Percentiles rank a stretch among this genome's conserved stretches.
phyloP scores from a whole-genome alignment of 2,888 invertebrate species.

The Ectropis crepuscularia region DNA sequence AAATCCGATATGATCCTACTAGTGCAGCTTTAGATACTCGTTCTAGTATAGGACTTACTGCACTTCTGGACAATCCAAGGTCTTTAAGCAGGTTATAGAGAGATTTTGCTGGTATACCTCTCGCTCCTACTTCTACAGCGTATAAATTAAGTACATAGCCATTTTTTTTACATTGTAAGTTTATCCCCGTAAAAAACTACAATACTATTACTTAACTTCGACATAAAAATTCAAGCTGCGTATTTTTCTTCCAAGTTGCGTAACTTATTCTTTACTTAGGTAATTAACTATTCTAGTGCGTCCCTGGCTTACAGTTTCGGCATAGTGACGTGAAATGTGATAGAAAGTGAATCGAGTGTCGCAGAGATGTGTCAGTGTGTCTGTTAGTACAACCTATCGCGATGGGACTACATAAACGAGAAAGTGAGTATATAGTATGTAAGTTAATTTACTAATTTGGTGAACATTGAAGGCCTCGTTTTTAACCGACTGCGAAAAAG shows the following conservation, averaged over 20 bases:
- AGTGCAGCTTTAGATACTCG: too few relatives aligned
- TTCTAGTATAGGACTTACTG: too few relatives aligned
- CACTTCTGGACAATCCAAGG: too few relatives aligned
- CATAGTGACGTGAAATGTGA: conserved; percentile 59
- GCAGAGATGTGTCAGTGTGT: conserved; percentile 49
- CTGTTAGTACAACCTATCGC: conserved; percentile 48
- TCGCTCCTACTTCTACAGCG: too few relatives aligned
- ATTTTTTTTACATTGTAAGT: too few relatives aligned
- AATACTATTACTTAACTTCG: neutral
- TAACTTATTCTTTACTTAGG: conserved; percentile 15
- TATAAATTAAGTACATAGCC: too few relatives aligned
- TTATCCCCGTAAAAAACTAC: too few relatives aligned
- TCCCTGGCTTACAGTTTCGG: conserved; percentile 33
- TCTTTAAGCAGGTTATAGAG: too few relatives aligned
- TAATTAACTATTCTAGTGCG: conserved; percentile 26
- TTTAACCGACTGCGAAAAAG: too few relatives aligned
- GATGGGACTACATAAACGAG: conserved; percentile 76
- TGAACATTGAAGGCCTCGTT: too few relatives aligned
- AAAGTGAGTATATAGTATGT: conserved; percentile 66
- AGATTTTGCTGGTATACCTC: too few relatives aligned
- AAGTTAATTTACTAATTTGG: neutral
- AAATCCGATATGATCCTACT: too few relatives aligned
- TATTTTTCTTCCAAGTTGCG: conserved; percentile 32
- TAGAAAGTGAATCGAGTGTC: conserved; percentile 51
- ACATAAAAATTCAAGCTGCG: conserved; percentile 19